Conservation (phyloP, 2,888 invertebrate species). For the Caenorhabditis plicata region DNA sequence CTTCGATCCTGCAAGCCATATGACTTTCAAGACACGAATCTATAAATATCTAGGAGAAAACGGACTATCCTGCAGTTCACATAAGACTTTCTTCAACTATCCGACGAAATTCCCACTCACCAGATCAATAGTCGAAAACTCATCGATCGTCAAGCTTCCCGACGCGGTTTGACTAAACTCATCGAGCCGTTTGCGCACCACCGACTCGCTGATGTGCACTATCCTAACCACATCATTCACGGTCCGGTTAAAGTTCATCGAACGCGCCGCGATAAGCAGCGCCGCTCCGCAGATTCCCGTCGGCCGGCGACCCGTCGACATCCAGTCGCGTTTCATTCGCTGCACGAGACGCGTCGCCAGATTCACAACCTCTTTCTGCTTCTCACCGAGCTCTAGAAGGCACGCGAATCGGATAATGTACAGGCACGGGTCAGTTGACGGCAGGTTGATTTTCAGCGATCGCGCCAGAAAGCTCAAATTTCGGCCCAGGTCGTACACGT, state of each 20-base stretch:
- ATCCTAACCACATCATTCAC: conserved; percentile 60
- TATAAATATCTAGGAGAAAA: no score
- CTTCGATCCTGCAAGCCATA: no score
- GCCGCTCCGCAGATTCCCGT: conserved; percentile 98
- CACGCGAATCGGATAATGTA: conserved; percentile 93
- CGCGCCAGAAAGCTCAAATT: conserved; percentile 86
- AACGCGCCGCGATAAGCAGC: conserved; percentile 82
- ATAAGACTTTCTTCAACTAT: no score
- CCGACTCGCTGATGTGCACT: conserved; percentile 63
- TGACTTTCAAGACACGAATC: no score
- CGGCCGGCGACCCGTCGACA: conserved; percentile 91
- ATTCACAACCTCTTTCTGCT: conserved; percentile 90
- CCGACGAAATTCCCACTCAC: no score
- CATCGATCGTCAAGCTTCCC: conserved; percentile 87
- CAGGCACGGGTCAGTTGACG: conserved; percentile 82
- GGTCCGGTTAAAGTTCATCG: conserved; percentile 59
- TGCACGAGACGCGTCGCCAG: conserved; percentile 90
- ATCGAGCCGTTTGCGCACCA: conserved; percentile 70
- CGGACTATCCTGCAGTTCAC: no score
- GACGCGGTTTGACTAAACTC: conserved; percentile 97
- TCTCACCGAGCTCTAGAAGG: conserved; percentile 81
- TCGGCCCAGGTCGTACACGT: conserved; percentile 90
- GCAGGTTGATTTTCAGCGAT: conserved; percentile 78
- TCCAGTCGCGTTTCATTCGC: conserved; percentile 96
- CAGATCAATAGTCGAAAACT: conserved; percentile 93